phyloP scores from a whole-genome alignment of 2,888 invertebrate species.

The Hyposoter dolosus region DNA sequence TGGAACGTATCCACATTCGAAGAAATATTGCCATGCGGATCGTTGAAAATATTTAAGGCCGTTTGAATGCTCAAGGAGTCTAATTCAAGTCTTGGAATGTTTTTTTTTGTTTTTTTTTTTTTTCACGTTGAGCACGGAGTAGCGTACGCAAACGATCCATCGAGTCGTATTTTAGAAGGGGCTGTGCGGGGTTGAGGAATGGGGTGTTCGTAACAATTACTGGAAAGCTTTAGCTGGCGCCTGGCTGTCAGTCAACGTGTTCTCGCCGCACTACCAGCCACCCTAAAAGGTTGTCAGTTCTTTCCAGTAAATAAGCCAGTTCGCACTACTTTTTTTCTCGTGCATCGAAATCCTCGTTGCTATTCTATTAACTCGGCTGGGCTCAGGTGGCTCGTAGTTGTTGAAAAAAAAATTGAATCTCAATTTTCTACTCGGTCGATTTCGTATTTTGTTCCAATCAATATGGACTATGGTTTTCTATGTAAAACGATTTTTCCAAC shows the following conservation, averaged over 20 bases:
- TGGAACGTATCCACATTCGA: background rate
- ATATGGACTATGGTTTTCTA: background rate
- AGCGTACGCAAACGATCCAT: conserved; percentile 46
- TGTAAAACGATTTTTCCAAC: background rate
- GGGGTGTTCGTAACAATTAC: conserved; percentile 70
- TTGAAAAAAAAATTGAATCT: background rate
- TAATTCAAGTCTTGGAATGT: background rate
- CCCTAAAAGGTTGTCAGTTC: conserved; percentile 63
- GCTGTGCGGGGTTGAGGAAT: conserved; percentile 40
- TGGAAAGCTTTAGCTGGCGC: conserved; percentile 64
- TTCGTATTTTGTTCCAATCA: background rate
- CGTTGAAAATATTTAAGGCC: background rate
- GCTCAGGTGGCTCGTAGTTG: background rate
- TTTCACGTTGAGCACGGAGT: background rate
- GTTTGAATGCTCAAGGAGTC: too few species aligned
- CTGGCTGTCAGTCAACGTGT: conserved; percentile 69
- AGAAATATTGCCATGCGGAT: background rate
- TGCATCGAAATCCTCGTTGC: conserved; percentile 47
- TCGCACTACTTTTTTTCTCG: conserved; percentile 62
- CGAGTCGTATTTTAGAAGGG: conserved; percentile 47
- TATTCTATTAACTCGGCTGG: conserved; percentile 25
- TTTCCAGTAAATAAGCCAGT: conserved; percentile 66
- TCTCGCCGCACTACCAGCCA: conserved; percentile 56
- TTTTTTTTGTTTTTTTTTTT: background rate
- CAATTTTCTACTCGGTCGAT: background rate